Evolutionary conservation across 2,888 invertebrate genomes (phyloP), one percentile per base, ranked within the genome.

Genomic region (Melanotus villosus): DNA sequence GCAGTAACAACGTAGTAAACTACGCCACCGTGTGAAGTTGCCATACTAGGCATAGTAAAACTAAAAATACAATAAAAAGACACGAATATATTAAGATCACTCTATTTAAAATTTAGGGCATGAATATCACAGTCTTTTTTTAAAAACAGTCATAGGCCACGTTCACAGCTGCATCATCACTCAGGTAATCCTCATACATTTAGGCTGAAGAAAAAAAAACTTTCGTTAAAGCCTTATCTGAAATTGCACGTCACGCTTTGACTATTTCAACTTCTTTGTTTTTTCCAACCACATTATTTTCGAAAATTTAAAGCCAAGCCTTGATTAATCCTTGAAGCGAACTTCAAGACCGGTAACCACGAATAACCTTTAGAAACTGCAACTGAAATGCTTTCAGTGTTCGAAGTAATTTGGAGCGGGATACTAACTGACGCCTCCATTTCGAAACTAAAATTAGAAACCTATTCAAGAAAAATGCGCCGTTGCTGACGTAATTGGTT

Each of bases 11-110:
- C 90, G 83, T 91, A 91, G 84, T 91, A 91, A 74, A 91, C 85
- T 79, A 90, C 88, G 79, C 91, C 91, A 77, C 91, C 91, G 84
- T 91, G 91, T 71, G 86, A 86, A 74, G 87, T 86, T 73, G 88
- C 86, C 86, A 87, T 87, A 72, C 82, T 83, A 75, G 85, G 83
- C 85, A 84, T 84, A 75, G 65, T 45, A 45, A n/a, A 34, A 23
- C 47, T 47, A 23, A 7, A 7, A 47, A n/a, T 38, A n/a, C 56
- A 54, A 14, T 56, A 14, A 1, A 34, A 23, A 19, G n/a, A 23
- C 47, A 23, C 47, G 1, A 47, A 47, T 41, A 34, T 16, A 41
- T 16, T 41, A 41, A 34, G 12, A 34, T 34, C 34, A 34, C 34
- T 34, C 34, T 10, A 9, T 32, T 32, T 32, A 32, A 32, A 9